Evolutionary conservation across 2,113 vertebrate genomes (phyloP).

Genomic region (Psettodes erumei): DNA sequence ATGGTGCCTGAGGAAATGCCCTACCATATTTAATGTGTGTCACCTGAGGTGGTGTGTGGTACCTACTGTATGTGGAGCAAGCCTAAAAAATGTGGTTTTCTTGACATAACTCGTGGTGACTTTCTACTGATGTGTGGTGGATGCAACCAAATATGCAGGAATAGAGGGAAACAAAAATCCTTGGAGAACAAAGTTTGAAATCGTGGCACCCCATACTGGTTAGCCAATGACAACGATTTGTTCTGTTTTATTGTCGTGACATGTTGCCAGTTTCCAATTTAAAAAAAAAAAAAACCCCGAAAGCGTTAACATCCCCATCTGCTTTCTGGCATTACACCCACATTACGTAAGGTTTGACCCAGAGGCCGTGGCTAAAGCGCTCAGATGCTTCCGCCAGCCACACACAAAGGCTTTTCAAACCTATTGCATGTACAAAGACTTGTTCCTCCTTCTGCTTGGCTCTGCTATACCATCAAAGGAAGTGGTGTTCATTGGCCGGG

Average conservation of each 20-base stretch:
- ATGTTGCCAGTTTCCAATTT: conserved; percentile 1
- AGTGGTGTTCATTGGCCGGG: conserved; percentile 52
- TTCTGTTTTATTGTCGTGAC: not conserved
- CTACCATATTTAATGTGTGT: too few relatives aligned
- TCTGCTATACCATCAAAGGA: conserved; percentile 66
- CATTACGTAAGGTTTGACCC: conserved; percentile 64
- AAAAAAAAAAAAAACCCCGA: not conserved
- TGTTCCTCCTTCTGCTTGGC: conserved; percentile 47
- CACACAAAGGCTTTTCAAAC: conserved; percentile 59
- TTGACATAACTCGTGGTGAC: too few relatives aligned
- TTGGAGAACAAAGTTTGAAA: too few relatives aligned
- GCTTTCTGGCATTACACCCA: conserved; percentile 55
- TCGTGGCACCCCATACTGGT: too few relatives aligned
- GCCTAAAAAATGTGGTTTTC: too few relatives aligned
- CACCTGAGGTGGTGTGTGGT: too few relatives aligned
- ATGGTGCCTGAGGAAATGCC: too few relatives aligned
- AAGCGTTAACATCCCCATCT: conserved; percentile 30
- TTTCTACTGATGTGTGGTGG: too few relatives aligned
- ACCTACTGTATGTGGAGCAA: too few relatives aligned
- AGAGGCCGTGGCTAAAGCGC: conserved; percentile 38
- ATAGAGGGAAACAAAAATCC: too few relatives aligned
- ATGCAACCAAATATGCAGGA: too few relatives aligned
- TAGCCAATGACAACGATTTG: not conserved
- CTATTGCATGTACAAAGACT: conserved; percentile 43
- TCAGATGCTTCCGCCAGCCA: conserved; percentile 44